Percentiles rank a stretch among this genome's conserved stretches.
Evolutionary conservation across 1,140 invertebrate genomes (phyloP).

Genomic region (Danaus melanippus): DNA sequence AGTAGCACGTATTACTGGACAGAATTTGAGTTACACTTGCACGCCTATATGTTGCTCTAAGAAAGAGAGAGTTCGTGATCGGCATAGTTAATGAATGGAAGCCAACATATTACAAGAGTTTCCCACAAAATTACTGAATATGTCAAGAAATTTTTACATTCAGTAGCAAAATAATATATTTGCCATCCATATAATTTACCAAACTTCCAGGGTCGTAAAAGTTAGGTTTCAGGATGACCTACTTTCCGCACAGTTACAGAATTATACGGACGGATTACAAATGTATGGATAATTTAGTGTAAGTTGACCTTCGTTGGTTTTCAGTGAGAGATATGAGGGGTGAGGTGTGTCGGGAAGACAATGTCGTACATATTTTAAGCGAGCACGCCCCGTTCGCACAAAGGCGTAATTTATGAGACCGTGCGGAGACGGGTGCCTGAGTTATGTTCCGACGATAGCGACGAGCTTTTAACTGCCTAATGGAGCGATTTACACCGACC

Average conservation of each 20-base stretch:
- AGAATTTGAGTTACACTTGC: conserved; percentile 8
- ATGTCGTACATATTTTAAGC: conserved; percentile 69
- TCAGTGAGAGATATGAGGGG: conserved; percentile 53
- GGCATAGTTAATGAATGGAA: not conserved
- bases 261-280: conserved; percentile 25
- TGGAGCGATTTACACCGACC: conserved; percentile 67
- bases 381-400: conserved; percentile 63
- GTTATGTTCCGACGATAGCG: conserved; percentile 66
- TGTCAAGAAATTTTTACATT: too few relatives aligned
- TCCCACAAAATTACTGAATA: too few relatives aligned
- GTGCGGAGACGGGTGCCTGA: conserved; percentile 65
- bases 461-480: conserved; percentile 71
- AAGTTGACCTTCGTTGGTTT: conserved; percentile 45
- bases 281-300: conserved; percentile 47
- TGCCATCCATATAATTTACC: conserved; percentile 1
- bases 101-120: too few relatives aligned
- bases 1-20: conserved; percentile 2
- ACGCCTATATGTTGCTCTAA: conserved; percentile 2
- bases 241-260: conserved; percentile 29
- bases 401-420: conserved; percentile 68
- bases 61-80: conserved; percentile 6
- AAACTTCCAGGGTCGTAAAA: too few relatives aligned
- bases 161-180: conserved; percentile 1
- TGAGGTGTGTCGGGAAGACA: conserved; percentile 53
- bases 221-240: conserved; percentile 22